Conservation (phyloP, 2,797 vertebrate genomes). For the Sus cebifrons region DNA sequence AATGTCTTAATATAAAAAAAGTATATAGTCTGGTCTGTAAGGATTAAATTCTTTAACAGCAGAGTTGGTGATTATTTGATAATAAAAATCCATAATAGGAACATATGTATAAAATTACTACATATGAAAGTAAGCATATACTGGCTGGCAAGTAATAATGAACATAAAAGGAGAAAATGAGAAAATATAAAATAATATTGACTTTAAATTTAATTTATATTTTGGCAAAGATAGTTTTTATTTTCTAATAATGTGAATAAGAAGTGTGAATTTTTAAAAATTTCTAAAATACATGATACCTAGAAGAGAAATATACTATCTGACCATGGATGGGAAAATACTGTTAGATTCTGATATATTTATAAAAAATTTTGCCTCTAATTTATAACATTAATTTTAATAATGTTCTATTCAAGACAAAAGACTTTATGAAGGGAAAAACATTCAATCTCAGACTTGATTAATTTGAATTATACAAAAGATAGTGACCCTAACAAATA, state of each 20-base stretch:
- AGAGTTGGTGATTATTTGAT: slow-evolving; percentile 50
- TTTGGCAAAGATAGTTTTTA: not conserved
- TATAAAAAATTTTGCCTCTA: not conserved
- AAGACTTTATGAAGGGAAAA: not conserved
- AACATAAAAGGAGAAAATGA: not conserved
- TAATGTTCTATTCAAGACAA: not conserved
- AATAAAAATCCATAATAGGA: slow-evolving; percentile 75
- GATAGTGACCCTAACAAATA: not conserved
- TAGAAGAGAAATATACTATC: not conserved
- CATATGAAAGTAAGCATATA: slow-evolving; percentile 39
- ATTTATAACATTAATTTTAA: slow-evolving; percentile 37
- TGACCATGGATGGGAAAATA: not conserved
- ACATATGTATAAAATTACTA: slow-evolving; percentile 57
- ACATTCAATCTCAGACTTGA: not conserved
- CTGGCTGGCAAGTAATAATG: slow-evolving; percentile 52
- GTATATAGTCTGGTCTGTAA: slow-evolving; percentile 60
- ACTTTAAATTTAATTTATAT: slow-evolving; percentile 41
- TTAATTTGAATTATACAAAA: slow-evolving; percentile 15
- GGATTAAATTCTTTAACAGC: slow-evolving; percentile 75
- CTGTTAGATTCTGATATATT: not conserved
- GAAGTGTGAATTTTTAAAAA: slow-evolving; percentile 2
- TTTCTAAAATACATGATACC: not conserved
- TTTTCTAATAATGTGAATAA: slow-evolving; percentile 17
- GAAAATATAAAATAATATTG: slow-evolving; percentile 54
- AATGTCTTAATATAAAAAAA: slow-evolving; percentile 80